These are phyloP conservation scores for Agrotis puta DNA, from an alignment of 2,888 invertebrate species.

Conservation along the genomic window DNA sequence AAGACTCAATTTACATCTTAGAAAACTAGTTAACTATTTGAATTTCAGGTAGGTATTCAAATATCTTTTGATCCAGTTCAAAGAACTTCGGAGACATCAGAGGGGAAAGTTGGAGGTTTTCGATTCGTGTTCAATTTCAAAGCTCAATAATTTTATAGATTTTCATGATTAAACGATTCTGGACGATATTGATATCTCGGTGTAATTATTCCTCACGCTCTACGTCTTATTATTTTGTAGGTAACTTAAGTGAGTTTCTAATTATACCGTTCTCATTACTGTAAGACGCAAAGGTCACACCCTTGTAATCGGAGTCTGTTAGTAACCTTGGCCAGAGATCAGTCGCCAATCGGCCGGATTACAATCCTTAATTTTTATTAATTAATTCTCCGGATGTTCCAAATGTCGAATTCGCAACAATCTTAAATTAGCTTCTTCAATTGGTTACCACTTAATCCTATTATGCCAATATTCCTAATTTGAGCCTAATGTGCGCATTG, in stretches of 20 bases:
- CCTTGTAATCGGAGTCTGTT: neutral
- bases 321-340: constrained; percentile 4
- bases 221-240: constrained; percentile 10
- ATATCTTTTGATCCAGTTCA: constrained; percentile 33
- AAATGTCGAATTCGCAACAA: constrained; percentile 34
- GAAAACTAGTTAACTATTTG: constrained; percentile 26
- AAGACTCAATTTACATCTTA: constrained; percentile 27
- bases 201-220: constrained; percentile 18
- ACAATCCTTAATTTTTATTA: constrained; percentile 23
- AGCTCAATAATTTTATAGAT: constrained; percentile 35
- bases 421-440: constrained; percentile 69
- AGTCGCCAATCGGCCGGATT: constrained; percentile 1
- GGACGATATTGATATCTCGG: constrained; percentile 26
- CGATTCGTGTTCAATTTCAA: constrained; percentile 37
- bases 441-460: constrained; percentile 77
- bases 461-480: constrained; percentile 68
- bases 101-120: constrained; percentile 26
- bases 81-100: constrained; percentile 23
- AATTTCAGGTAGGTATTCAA: constrained; percentile 21
- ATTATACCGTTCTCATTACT: neutral
- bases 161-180: constrained; percentile 28
- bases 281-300: neutral
- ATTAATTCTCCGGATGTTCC: constrained; percentile 32
- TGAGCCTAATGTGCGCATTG: constrained; percentile 39
- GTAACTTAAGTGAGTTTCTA: neutral